Evolutionary conservation across 2,797 vertebrate species (phyloP), one percentile per base, ranked within the genome.

Genomic region (Hypotaenidia philippensis): DNA sequence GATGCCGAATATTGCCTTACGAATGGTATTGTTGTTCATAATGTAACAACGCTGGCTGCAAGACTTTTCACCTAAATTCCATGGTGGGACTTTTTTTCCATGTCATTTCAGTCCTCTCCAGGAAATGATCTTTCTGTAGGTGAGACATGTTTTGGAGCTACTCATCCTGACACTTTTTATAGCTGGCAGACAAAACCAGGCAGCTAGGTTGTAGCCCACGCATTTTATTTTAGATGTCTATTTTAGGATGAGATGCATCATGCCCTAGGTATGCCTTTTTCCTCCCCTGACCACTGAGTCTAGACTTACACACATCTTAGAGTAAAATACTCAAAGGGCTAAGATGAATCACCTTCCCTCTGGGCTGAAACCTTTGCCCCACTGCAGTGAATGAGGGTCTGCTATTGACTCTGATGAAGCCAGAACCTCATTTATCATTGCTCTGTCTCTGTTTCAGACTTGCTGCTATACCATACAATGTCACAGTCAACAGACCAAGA

Each of bases 161-260:
- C 32, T 59, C 66, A 26, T 10, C 17, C 18, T 40, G 44, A 66
- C 41, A 27, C 6, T 66, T 80, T 76, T 77, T 77, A 56, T 6
- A 76, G 41, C 32, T 70, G 44, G 31, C 0, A 0, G 63, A 52
- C 38, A 93, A 49, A 90, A 89, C 53, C 0, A 1, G 45, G 52
- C 27, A 76, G 55, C 71, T 66, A 12, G 27, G 41, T 45, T 31
- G 8, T 21, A 83, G 56, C 29, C 11, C 19, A 25, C 1, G 6
- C 1, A 1, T 56, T 83, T 92, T 93, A 70, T 65, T 89, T 89
- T 23, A 63, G 44, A 60, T 41, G 18, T 53, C 64, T 93, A 71
- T 60, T 95, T 91, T 71, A 60, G 36, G 68, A 71, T 68, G 36
- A 80, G 56, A 87, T 50, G 60, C 53, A 71, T 92, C 87, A 83